Evolutionary conservation across 1,140 invertebrate genomes (phyloP).

Genomic region (Ceratina calcarata): DNA sequence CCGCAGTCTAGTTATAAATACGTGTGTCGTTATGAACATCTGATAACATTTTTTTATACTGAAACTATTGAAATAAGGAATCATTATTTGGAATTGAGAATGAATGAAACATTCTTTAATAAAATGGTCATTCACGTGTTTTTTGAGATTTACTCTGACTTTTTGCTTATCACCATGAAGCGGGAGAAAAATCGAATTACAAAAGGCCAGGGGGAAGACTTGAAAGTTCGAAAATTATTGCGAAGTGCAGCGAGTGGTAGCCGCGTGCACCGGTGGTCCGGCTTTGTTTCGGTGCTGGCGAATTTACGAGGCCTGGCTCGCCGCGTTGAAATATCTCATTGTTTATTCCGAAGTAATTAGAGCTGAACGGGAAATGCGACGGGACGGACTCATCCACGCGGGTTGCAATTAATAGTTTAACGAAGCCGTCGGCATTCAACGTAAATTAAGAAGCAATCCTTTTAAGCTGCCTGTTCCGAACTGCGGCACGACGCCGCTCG

Average conservation of each 20-base stretch:
- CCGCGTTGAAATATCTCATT: slow-evolving; percentile 12
- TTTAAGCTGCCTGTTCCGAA: slow-evolving; percentile 17
- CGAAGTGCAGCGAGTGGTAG: neutral
- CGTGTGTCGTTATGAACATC: too few relatives aligned
- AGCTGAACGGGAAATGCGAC: slow-evolving; percentile 7
- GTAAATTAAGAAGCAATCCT: slow-evolving; percentile 22
- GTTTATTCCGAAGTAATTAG: slow-evolving; percentile 30
- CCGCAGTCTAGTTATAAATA: too few relatives aligned
- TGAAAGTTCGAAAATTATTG: neutral
- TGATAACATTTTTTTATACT: too few relatives aligned
- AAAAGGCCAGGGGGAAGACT: neutral
- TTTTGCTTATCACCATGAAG: neutral
- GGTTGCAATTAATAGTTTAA: slow-evolving; percentile 19
- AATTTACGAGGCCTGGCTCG: neutral
- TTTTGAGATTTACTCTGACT: neutral
- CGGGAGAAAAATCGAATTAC: neutral
- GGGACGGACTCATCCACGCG: neutral
- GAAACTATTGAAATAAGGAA: too few relatives aligned
- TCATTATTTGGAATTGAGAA: too few relatives aligned
- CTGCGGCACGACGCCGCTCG: neutral
- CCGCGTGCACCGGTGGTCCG: neutral
- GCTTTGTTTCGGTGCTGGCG: slow-evolving; percentile 10
- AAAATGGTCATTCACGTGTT: too few relatives aligned
- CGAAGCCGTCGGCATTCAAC: slow-evolving; percentile 12
- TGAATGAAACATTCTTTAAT: too few relatives aligned